phyloP scores from a whole-genome alignment of 1,140 invertebrate species.

The Eumaeus atala region DNA sequence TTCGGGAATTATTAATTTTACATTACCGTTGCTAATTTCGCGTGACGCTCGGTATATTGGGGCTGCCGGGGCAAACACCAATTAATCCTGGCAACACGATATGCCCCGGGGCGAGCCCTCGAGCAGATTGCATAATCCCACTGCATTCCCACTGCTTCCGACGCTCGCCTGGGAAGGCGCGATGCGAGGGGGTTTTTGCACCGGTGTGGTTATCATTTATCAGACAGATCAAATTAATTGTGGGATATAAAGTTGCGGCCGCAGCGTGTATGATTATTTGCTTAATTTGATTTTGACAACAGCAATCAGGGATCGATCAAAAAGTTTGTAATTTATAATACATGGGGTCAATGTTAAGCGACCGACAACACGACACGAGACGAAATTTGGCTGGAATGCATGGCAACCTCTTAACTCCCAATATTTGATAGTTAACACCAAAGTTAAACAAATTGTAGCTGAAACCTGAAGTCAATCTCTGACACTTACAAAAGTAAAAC shows the following conservation, averaged over 20 bases:
- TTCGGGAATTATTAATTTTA: conserved; percentile 53
- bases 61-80: conserved; percentile 42
- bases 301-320: too few species aligned
- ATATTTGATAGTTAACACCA: too few species aligned
- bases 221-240: conserved; percentile 15
- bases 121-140: conserved; percentile 59
- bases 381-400: too few species aligned
- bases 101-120: conserved; percentile 36
- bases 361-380: too few species aligned
- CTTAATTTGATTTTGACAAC: too few species aligned
- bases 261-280: too few species aligned
- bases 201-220: conserved; percentile 10
- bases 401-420: too few species aligned
- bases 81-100: conserved; percentile 59
- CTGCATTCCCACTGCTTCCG: conserved; percentile 66
- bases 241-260: background rate
- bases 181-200: conserved; percentile 20
- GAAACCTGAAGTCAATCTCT: too few species aligned
- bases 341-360: too few species aligned
- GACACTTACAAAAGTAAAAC: too few species aligned
- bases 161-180: conserved; percentile 46
- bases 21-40: conserved; percentile 63
- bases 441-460: too few species aligned
- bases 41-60: conserved; percentile 54
- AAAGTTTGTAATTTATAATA: too few species aligned